A percentile compares a stretch with the other conserved stretches of the same genome.
phyloP scores from a whole-genome alignment of 2,888 invertebrate genomes.

The Oscheius sp. region DNA sequence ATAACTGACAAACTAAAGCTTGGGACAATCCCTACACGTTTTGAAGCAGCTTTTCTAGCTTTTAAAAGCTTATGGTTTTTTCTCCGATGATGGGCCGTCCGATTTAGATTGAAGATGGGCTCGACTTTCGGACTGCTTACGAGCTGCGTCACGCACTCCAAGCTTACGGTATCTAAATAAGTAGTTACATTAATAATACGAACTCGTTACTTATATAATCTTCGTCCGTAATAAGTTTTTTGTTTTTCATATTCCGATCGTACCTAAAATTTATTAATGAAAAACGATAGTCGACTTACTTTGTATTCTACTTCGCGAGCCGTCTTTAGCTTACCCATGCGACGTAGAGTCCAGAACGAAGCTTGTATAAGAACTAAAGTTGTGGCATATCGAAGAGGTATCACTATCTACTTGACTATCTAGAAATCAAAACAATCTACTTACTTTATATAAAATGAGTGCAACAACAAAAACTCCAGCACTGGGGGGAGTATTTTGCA shows the following conservation, averaged over 20 bases:
- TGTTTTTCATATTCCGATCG: constrained; percentile 61
- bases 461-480: constrained; percentile 91
- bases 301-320: constrained; percentile 63
- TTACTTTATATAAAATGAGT: constrained; percentile 90
- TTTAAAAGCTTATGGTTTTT: too few species aligned
- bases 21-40: constrained; percentile 21
- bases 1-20: background rate
- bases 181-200: background rate
- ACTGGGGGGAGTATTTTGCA: constrained; percentile 74
- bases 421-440: background rate
- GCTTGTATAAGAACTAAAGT: constrained; percentile 66
- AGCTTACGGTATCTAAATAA: constrained; percentile 51
- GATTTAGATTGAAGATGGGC: background rate
- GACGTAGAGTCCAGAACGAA: constrained; percentile 60
- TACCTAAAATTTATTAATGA: constrained; percentile 39
- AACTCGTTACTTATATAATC: constrained; percentile 45
- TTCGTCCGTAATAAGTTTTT: constrained; percentile 45
- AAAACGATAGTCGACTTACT: constrained; percentile 30
- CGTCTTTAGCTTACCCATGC: constrained; percentile 65
- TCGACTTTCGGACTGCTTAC: constrained; percentile 30
- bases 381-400: constrained; percentile 70
- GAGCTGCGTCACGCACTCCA: constrained; percentile 44
- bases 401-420: constrained; percentile 58
- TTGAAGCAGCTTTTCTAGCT: constrained; percentile 3
- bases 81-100: background rate